Conservation (phyloP, 2,888 invertebrate genomes). For the Sminthurides aquaticus region DNA sequence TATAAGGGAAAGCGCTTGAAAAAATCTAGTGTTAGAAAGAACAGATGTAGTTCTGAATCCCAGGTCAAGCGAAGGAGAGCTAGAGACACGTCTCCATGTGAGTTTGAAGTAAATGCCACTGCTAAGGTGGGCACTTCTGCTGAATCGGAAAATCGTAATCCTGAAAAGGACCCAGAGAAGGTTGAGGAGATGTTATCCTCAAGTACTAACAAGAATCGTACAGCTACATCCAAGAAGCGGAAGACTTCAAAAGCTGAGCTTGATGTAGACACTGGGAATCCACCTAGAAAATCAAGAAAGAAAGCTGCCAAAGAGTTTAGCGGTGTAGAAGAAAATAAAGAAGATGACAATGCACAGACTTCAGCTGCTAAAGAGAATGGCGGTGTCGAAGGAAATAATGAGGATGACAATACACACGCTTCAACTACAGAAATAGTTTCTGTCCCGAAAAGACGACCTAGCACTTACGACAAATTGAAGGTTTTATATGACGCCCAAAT, state of each 20-base stretch:
- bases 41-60: neutral
- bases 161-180: neutral
- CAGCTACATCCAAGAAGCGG: too few species aligned
- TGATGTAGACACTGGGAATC: neutral
- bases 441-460: too few species aligned
- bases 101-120: constrained; percentile 25
- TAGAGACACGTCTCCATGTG: constrained; percentile 31
- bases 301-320: neutral
- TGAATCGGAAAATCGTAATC: neutral
- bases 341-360: neutral
- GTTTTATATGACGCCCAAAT: constrained; percentile 40
- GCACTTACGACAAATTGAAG: constrained; percentile 41
- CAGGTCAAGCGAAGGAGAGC: constrained; percentile 7
- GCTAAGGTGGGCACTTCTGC: neutral
- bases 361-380: constrained; percentile 12
- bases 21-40: neutral
- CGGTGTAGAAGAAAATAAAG: neutral
- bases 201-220: too few species aligned
- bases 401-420: constrained; percentile 16
- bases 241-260: too few species aligned
- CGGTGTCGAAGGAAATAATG: constrained; percentile 18
- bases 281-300: too few species aligned
- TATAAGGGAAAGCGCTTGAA: neutral
- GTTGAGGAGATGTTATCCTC: neutral
- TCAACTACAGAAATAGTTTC: too few species aligned